phyloP scores from a whole-genome alignment of 2,113 vertebrate species.

The Dipodomys merriami region DNA sequence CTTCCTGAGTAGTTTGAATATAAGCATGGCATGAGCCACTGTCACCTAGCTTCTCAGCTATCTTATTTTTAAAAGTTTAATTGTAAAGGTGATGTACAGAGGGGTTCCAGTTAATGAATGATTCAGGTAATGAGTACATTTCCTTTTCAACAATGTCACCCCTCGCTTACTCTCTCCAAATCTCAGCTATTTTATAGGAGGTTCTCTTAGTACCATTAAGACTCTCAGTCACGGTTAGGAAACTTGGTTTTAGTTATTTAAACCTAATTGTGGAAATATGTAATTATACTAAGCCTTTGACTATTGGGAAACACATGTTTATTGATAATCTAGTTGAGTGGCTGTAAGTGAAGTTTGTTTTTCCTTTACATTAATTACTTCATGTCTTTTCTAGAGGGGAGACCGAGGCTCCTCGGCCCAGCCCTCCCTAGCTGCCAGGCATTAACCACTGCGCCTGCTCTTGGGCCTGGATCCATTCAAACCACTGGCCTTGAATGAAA shows the following conservation, averaged over 20 bases:
- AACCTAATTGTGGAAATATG: neutral
- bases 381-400: slow-evolving; percentile 49
- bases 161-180: neutral
- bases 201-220: neutral
- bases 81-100: too few relatives aligned
- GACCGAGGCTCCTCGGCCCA: neutral
- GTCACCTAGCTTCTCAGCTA: too few relatives aligned
- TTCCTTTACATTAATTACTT: neutral
- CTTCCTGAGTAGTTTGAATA: too few relatives aligned
- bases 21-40: too few relatives aligned
- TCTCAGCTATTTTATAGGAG: neutral
- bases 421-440: neutral
- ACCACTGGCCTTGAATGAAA: slow-evolving; percentile 14
- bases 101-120: too few relatives aligned
- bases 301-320: slow-evolving; percentile 13
- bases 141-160: too few relatives aligned
- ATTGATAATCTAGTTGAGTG: neutral
- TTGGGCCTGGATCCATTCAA: neutral
- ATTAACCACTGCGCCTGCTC: slow-evolving; percentile 7
- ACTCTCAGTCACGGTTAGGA: neutral
- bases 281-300: slow-evolving; percentile 36
- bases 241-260: slow-evolving; percentile 40
- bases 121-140: too few relatives aligned
- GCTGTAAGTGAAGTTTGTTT: slow-evolving; percentile 17
- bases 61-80: too few relatives aligned